Percentiles rank a stretch among this genome's conserved stretches.
phyloP scores from a whole-genome alignment of 1,140 invertebrate species.

The Drosophila lacertosa region DNA sequence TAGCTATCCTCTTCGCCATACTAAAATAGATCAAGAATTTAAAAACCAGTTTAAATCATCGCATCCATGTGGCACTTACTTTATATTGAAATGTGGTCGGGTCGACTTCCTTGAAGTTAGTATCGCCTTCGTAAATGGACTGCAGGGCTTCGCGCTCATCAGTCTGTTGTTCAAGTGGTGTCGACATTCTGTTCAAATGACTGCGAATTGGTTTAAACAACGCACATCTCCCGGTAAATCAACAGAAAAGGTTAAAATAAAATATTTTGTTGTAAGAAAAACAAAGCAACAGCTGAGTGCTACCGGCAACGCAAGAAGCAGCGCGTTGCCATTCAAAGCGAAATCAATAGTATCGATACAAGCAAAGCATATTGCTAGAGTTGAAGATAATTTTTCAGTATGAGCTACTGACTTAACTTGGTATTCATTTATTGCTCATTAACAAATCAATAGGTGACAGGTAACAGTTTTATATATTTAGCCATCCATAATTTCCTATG shows the following conservation, averaged over 20 bases:
- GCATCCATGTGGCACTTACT: constrained; percentile 85
- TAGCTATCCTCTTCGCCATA: constrained; percentile 92
- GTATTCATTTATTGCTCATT: too few relatives aligned
- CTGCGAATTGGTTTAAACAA: constrained; percentile 19
- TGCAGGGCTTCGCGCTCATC: constrained; percentile 95
- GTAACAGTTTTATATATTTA: too few relatives aligned
- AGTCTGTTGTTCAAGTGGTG: constrained; percentile 88
- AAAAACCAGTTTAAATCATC: neutral
- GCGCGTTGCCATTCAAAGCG: constrained; percentile 2
- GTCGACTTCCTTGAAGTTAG: constrained; percentile 92
- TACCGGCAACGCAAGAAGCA: constrained; percentile 29
- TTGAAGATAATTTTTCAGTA: too few relatives aligned
- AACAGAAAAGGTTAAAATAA: constrained; percentile 28
- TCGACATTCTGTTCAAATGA: constrained; percentile 84
- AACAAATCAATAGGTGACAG: too few relatives aligned
- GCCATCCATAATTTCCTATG: too few relatives aligned
- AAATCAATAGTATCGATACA: constrained; percentile 5
- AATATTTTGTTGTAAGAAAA: constrained; percentile 50
- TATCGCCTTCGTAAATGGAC: constrained; percentile 97
- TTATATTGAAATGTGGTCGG: constrained; percentile 94
- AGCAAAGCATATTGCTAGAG: too few relatives aligned
- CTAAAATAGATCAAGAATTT: constrained; percentile 85
- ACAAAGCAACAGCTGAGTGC: constrained; percentile 63
- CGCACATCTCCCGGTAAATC: constrained; percentile 15
- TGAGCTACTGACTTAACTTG: too few relatives aligned